phyloP scores from a whole-genome alignment of 2,888 invertebrate species.

The Acleris emargana region DNA sequence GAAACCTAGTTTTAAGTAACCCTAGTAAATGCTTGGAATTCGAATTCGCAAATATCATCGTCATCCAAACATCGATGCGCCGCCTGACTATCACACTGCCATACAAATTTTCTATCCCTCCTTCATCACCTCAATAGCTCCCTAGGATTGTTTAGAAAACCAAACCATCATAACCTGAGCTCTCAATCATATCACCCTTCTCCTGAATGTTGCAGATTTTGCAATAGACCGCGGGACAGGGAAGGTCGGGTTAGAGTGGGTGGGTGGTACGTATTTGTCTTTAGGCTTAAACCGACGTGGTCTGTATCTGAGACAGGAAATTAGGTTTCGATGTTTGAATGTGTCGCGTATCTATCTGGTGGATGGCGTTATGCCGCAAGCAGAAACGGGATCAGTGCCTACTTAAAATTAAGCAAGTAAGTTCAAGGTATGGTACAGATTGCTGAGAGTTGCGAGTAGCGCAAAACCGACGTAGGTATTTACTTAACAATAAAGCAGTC shows the following conservation, averaged over 20 bases:
- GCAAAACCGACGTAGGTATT: no score
- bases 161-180: slow-evolving; percentile 43
- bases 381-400: neutral
- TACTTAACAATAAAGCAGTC: neutral
- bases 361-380: slow-evolving; percentile 50
- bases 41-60: neutral
- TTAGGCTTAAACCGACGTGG: slow-evolving; percentile 68
- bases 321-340: slow-evolving; percentile 81
- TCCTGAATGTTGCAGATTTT: slow-evolving; percentile 35
- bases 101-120: slow-evolving; percentile 51
- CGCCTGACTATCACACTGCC: slow-evolving; percentile 15
- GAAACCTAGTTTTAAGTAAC: no score
- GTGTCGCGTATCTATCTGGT: slow-evolving; percentile 54
- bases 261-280: slow-evolving; percentile 71
- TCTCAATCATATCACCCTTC: slow-evolving; percentile 24
- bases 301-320: slow-evolving; percentile 81
- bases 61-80: slow-evolving; percentile 23
- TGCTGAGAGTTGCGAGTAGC: no score
- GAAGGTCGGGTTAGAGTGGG: slow-evolving; percentile 55
- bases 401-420: neutral
- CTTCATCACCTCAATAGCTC: slow-evolving; percentile 44
- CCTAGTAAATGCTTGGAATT: no score
- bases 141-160: slow-evolving; percentile 50
- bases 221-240: slow-evolving; percentile 38
- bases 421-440: no score